Percentiles rank a stretch among this genome's conserved stretches.
Conservation (phyloP, 2,113 vertebrate genomes). For the Chloropsis cyanopogon region DNA sequence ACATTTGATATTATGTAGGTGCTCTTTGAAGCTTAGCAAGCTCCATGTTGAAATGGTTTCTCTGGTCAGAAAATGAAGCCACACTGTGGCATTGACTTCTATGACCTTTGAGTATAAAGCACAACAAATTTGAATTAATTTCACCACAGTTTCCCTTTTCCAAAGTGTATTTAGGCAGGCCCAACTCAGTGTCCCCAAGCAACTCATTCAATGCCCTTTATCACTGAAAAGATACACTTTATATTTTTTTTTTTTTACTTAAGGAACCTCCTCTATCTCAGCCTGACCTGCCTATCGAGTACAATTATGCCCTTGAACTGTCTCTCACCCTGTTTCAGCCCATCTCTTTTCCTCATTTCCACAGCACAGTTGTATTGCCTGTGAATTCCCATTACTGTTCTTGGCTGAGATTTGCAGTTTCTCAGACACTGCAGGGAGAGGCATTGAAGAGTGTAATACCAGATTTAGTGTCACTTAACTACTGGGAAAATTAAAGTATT, state of each 20-base stretch:
- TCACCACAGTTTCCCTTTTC: background rate
- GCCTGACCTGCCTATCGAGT: background rate
- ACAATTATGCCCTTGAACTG: conserved; percentile 23
- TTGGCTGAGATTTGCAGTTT: background rate
- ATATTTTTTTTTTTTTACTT: background rate
- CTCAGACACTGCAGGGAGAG: background rate
- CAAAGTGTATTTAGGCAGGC: background rate
- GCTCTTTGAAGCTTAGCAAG: background rate
- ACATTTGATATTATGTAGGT: background rate
- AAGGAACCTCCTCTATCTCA: background rate
- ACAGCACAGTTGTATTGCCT: background rate
- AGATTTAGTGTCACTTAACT: background rate
- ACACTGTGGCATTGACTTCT: background rate
- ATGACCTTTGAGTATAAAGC: background rate
- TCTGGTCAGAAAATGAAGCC: background rate
- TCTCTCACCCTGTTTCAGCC: conserved; percentile 6
- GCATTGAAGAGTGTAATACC: background rate
- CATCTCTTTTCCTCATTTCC: background rate
- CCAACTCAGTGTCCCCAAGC: background rate
- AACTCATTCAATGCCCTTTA: background rate
- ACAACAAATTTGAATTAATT: background rate
- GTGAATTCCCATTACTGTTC: conserved; percentile 24
- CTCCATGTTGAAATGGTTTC: background rate
- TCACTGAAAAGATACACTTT: background rate
- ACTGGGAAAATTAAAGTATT: background rate